Evolutionary conservation across 2,797 vertebrate genomes (phyloP).

Genomic region (Carapus acus): DNA sequence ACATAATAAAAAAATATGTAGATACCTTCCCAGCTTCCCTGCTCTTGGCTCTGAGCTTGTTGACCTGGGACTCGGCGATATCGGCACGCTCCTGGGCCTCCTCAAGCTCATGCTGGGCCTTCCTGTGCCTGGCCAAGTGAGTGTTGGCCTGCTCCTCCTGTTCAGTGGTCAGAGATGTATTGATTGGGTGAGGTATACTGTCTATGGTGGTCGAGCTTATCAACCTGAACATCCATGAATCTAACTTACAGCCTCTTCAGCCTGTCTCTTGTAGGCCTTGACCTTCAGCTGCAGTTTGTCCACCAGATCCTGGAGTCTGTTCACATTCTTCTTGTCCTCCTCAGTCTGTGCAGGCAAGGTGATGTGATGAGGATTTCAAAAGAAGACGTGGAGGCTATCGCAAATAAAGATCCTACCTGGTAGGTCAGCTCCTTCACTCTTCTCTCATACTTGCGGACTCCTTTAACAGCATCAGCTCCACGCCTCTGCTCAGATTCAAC

Average conservation of each 20-base stretch:
- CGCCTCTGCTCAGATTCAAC: conserved; percentile 79
- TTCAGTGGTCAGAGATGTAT: background rate
- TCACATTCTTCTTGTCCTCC: conserved; percentile 54
- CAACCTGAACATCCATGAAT: background rate
- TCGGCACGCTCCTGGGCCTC: conserved; percentile 78
- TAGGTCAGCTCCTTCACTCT: conserved; percentile 80
- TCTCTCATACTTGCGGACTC: conserved; percentile 80
- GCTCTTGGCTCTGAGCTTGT: conserved; percentile 54
- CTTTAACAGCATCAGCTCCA: conserved; percentile 77
- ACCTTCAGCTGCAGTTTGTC: conserved; percentile 71
- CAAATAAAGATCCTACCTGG: conserved; percentile 64
- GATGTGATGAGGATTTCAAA: background rate
- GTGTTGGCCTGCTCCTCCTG: conserved; percentile 56
- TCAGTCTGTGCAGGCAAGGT: conserved; percentile 34
- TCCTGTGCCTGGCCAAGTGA: conserved; percentile 50
- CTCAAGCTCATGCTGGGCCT: conserved; percentile 66
- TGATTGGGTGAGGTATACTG: background rate
- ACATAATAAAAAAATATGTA: background rate
- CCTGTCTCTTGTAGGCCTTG: conserved; percentile 59
- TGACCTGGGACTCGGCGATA: conserved; percentile 71
- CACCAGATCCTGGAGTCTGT: conserved; percentile 55
- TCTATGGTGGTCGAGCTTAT: background rate
- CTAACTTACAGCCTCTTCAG: conserved; percentile 72
- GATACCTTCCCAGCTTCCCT: conserved; percentile 55
- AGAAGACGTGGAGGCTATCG: background rate